These are phyloP conservation scores for Platypus cylindrus DNA, from an alignment of 2,888 invertebrate genomes.

Conservation along the genomic window DNA sequence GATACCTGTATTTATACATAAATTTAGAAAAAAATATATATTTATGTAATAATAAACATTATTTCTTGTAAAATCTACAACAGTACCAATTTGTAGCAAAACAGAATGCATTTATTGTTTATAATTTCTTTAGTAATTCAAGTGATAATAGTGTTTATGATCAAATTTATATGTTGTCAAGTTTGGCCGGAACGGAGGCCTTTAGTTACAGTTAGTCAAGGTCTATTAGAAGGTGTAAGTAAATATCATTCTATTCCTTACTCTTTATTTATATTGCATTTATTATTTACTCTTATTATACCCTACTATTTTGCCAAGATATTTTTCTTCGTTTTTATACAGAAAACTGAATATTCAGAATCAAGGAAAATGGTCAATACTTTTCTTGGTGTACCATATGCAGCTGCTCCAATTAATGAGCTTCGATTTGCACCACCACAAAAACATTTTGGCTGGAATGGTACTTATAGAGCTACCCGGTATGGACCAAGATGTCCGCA, in stretches of 20 bases:
- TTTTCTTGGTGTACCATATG: constrained; percentile 70
- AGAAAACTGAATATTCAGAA: constrained; percentile 57
- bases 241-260: constrained; percentile 1
- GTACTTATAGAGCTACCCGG: constrained; percentile 55
- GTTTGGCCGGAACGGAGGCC: constrained; percentile 29
- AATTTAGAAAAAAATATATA: no score
- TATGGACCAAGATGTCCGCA: constrained; percentile 61
- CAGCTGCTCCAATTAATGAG: constrained; percentile 59
- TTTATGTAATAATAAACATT: no score
- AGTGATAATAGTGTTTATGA: constrained; percentile 7
- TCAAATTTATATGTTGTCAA: constrained; percentile 12
- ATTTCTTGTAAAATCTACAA: no score
- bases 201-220: constrained; percentile 42
- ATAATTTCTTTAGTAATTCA: no score
- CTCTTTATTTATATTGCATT: constrained; percentile 1
- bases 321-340: neutral
- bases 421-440: constrained; percentile 64
- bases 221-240: constrained; percentile 47
- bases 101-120: no score
- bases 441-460: constrained; percentile 57
- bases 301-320: no score
- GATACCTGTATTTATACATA: no score
- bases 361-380: constrained; percentile 50
- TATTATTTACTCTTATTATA: neutral
- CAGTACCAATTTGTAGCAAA: no score